These are phyloP conservation scores for Tolypeutes matacus DNA, from an alignment of 2,797 vertebrate genomes.

Conservation along the genomic window DNA sequence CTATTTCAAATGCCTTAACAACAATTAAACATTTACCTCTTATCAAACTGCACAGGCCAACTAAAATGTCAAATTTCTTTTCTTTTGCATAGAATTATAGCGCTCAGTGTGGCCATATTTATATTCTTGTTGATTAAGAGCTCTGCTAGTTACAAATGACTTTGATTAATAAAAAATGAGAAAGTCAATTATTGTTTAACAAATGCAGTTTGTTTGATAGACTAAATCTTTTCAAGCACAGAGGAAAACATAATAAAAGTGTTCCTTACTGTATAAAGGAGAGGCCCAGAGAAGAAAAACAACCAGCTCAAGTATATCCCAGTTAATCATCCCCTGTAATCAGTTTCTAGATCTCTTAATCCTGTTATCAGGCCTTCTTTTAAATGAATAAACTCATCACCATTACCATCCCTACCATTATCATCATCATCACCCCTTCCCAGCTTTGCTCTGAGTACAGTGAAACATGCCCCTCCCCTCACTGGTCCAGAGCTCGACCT, in stretches of 20 bases:
- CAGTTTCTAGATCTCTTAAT: neutral
- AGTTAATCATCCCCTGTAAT: neutral
- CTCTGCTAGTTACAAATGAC: neutral
- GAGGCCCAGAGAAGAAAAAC: neutral
- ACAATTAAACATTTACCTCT: slow-evolving; percentile 67
- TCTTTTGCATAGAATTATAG: slow-evolving; percentile 24
- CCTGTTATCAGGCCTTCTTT: neutral
- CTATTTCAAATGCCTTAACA: slow-evolving; percentile 38
- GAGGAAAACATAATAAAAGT: neutral
- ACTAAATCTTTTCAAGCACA: slow-evolving; percentile 48
- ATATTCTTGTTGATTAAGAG: slow-evolving; percentile 40
- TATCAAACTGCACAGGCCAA: neutral
- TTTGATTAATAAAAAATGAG: slow-evolving; percentile 45
- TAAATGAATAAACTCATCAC: neutral
- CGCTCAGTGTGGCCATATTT: neutral
- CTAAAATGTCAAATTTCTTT: slow-evolving; percentile 15
- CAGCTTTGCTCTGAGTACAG: neutral
- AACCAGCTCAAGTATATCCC: neutral
- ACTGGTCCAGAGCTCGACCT: neutral
- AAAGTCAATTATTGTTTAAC: slow-evolving; percentile 18
- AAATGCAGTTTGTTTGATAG: slow-evolving; percentile 11
- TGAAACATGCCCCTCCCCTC: neutral
- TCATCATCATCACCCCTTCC: neutral
- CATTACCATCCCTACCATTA: too few relatives aligned
- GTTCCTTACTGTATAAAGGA: neutral